These are phyloP conservation scores for Pseudopipra pipra DNA, from an alignment of 2,113 vertebrate species.

Conservation along the genomic window DNA sequence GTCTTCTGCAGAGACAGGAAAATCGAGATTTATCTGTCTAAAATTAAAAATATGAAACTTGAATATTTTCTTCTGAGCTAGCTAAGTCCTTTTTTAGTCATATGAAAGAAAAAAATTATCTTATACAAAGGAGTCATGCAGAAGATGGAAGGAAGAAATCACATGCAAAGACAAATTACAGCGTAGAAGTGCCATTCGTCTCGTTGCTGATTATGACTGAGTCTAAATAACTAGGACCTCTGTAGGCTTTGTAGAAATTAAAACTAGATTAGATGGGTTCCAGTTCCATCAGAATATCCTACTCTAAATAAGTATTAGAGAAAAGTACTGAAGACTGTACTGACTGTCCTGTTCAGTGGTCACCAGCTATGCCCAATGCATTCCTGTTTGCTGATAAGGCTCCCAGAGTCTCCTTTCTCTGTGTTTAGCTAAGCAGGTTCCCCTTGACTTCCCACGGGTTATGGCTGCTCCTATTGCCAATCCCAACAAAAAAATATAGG, in stretches of 20 bases:
- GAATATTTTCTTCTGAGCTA: not conserved
- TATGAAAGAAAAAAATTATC: not conserved
- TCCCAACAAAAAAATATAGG: not conserved
- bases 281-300: not conserved
- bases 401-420: not conserved
- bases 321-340: not conserved
- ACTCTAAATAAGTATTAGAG: not conserved
- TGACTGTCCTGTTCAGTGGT: not conserved
- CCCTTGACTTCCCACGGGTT: not conserved
- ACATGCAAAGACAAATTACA: accelerated
- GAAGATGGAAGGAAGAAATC: not conserved
- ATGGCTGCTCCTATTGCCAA: not conserved
- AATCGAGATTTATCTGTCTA: not conserved
- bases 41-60: not conserved
- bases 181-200: not conserved
- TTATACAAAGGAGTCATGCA: not conserved
- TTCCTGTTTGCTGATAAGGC: not conserved
- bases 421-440: not conserved
- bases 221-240: not conserved
- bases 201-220: not conserved
- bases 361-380: accelerated
- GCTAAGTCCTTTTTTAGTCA: not conserved
- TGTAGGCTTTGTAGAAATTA: not conserved
- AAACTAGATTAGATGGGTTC: not conserved
- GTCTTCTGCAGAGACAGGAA: not conserved